Conservation (phyloP, 1,140 invertebrate species). For the Acromyrmex echinatior region DNA sequence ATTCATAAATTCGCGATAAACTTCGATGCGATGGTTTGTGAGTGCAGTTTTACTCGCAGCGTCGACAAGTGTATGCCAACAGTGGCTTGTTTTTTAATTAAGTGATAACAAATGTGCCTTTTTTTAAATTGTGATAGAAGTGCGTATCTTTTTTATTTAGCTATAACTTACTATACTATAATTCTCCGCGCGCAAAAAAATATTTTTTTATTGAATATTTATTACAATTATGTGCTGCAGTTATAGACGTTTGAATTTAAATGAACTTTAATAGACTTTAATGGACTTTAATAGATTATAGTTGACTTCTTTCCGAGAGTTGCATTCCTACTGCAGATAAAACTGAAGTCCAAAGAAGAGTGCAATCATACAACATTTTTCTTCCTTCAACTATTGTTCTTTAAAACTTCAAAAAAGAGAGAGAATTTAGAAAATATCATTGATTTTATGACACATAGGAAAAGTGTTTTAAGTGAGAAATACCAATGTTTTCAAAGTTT, state of each 20-base stretch:
- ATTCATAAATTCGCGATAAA: slow-evolving; percentile 5
- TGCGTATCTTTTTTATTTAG: not conserved
- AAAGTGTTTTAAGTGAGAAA: not conserved
- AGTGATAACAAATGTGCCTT: slow-evolving; percentile 16
- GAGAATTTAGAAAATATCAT: not conserved
- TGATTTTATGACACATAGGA: not conserved
- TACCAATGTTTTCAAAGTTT: slow-evolving; percentile 4
- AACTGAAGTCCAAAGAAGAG: not conserved
- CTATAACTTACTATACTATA: not conserved
- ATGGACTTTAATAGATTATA: slow-evolving; percentile 9
- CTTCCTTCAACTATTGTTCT: not conserved
- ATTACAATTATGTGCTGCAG: not conserved
- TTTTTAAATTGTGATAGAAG: not conserved
- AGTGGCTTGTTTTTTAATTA: not conserved
- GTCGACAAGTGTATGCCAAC: not conserved
- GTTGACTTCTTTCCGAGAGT: slow-evolving; percentile 12
- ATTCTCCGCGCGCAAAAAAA: not conserved
- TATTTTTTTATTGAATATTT: not conserved
- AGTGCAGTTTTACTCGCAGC: slow-evolving; percentile 14
- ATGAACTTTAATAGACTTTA: slow-evolving; percentile 16
- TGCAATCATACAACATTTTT: not conserved
- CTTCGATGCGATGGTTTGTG: not conserved
- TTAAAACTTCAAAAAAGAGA: not conserved
- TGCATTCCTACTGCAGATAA: not conserved
- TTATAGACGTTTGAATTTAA: slow-evolving; percentile 3